phyloP scores from a whole-genome alignment of 2,888 invertebrate genomes.

The Kryphioiulus occultus region DNA sequence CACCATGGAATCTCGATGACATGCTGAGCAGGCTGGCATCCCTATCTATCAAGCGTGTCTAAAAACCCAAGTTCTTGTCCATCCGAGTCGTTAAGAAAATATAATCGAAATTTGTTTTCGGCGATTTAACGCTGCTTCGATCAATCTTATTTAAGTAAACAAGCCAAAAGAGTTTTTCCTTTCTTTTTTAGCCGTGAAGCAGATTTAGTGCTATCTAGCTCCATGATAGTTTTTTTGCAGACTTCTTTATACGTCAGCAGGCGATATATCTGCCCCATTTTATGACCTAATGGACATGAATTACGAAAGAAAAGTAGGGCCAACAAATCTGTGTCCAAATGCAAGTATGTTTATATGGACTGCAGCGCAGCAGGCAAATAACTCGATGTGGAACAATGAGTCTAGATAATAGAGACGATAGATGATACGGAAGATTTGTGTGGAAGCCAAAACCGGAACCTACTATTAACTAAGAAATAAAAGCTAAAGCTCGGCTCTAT shows the following conservation, averaged over 20 bases:
- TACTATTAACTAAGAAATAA: too few relatives aligned
- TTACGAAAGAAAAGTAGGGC: background rate
- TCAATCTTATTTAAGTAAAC: slow-evolving; percentile 39
- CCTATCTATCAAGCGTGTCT: background rate
- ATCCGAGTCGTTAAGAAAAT: slow-evolving; percentile 14
- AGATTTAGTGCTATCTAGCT: background rate
- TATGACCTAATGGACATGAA: slow-evolving; percentile 5
- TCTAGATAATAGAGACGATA: background rate
- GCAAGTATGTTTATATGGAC: background rate
- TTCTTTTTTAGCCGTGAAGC: background rate
- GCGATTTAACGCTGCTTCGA: slow-evolving; percentile 21
- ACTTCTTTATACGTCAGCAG: background rate
- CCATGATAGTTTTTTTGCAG: background rate
- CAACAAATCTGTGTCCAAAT: background rate
- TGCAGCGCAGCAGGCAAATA: background rate
- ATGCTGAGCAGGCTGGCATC: background rate
- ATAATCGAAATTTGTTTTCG: slow-evolving; percentile 28
- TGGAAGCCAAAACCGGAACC: too few relatives aligned
- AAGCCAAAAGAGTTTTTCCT: background rate
- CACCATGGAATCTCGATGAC: background rate
- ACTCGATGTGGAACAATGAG: background rate
- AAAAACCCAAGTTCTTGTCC: background rate
- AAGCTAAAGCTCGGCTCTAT: too few relatives aligned
- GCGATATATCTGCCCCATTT: background rate
- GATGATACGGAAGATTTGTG: background rate